Base-by-base conservation (phyloP, 1,140 invertebrate genomes). In the Argopecten irradians region DNA sequence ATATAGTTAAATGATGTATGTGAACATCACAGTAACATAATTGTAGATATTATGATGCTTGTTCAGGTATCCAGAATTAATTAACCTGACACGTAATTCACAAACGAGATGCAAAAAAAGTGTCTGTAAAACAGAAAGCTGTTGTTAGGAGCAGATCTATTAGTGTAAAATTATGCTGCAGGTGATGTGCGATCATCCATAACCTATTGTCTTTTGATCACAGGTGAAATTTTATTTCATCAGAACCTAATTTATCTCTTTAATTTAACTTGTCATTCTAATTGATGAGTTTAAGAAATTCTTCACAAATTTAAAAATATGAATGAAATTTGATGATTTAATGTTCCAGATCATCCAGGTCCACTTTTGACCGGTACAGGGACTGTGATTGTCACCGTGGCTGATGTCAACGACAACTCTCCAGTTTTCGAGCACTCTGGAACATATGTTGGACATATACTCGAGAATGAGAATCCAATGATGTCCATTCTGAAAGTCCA, bases 391-490 rank as follows among this genome's bases (percentile, higher is more conserved):
- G 96, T 98, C 11, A 96, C 96, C 34, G 97, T 98, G 0, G 95
- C 96, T 32, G 98, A 98, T 93, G 97, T 97, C 88, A 98, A 98
- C 92, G 98, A 98, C 95, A 96, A 98, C 84, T 97, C 97, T 36
- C 98, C 98, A 0, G 97, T 97, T 91, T 99, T 99, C 94, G 97
- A 97, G 0, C 96, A 97, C 86, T 97, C 97, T 28, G 96, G 98
- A 0, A 98, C 98, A 0, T 99, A 99, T 94, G 95, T 98, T 88
- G 98, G 98, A 0, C 97, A 98, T 93, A 97, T 99, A n/a, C 97
- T 98, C 97, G 98, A 99, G 96, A 98, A 98, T 93, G 89, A 91
- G 36, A 86, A 87, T 0, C 89, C 86, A 1, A 96, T 98, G n/a
- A 98, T 97, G 0, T 96, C 96, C 11, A 98, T 99, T 0, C 95